Conservation (phyloP, 2,888 invertebrate species). For the Himalopsyche kuldschensis region DNA sequence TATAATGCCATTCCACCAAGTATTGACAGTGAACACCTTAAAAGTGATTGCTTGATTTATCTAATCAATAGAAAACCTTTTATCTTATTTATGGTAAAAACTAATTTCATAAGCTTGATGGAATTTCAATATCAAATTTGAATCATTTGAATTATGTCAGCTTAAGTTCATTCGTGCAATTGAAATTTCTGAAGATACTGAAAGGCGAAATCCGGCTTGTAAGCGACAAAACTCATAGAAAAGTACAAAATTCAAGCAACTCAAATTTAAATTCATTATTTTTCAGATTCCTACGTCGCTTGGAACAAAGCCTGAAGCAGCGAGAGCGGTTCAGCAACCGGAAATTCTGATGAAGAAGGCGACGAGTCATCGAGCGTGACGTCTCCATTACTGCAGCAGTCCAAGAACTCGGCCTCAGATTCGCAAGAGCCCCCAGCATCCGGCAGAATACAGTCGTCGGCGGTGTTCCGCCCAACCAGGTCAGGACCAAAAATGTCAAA, state of each 20-base stretch:
- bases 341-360: conserved; percentile 61
- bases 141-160: no score
- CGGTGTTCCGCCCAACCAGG: conserved; percentile 23
- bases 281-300: conserved; percentile 67
- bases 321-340: conserved; percentile 62
- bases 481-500: conserved; percentile 54
- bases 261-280: no score
- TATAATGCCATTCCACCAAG: no score
- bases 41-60: neutral
- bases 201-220: no score
- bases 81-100: no score
- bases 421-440: conserved; percentile 44
- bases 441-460: conserved; percentile 22
- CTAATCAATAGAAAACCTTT: neutral
- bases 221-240: no score
- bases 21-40: no score
- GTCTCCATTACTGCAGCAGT: conserved; percentile 62
- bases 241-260: no score
- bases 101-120: no score
- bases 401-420: conserved; percentile 46
- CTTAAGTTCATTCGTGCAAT: no score
- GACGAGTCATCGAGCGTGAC: conserved; percentile 67
- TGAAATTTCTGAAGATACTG: no score
- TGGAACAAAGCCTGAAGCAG: conserved; percentile 72
- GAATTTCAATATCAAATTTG: no score